Evolutionary conservation across 92 coral and sea anemone genomes (phyloP).

Genomic region (Phenganax subtilis): DNA sequence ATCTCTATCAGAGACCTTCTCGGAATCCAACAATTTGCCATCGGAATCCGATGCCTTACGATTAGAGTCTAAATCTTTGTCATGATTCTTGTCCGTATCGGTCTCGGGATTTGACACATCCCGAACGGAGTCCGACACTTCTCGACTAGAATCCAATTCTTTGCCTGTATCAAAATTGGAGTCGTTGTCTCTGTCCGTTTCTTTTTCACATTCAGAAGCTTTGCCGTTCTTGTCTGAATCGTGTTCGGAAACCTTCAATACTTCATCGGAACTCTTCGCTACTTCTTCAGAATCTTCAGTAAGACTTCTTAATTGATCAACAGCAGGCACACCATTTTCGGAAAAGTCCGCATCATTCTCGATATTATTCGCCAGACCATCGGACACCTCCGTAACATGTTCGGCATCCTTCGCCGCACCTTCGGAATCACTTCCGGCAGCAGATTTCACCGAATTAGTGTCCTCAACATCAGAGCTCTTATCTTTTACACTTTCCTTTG

Average conservation of each 20-base stretch:
- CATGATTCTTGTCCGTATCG: conserved; percentile 7
- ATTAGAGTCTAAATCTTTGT: neutral
- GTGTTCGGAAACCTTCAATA: neutral
- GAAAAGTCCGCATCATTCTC: neutral
- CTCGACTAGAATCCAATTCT: neutral
- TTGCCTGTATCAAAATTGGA: conserved; percentile 6
- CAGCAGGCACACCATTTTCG: no score
- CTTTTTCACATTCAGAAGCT: conserved; percentile 1
- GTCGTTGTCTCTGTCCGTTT: neutral
- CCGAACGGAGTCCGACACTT: conserved; percentile 18
- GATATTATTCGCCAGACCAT: neutral
- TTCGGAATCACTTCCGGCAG: neutral
- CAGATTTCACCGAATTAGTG: conserved; percentile 18
- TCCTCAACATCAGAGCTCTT: neutral
- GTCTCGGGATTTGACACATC: conserved; percentile 5
- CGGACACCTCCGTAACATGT: neutral
- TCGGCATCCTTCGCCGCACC: neutral
- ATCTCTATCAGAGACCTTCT: conserved; percentile 6
- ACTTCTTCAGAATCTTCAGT: no score
- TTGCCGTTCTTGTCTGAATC: neutral
- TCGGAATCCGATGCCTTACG: neutral
- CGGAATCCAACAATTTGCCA: neutral
- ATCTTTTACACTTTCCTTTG: neutral
- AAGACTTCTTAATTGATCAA: no score
- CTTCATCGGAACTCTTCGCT: no score